Evolutionary conservation across 2,797 vertebrate genomes (phyloP).

Genomic region (Lophius americanus): DNA sequence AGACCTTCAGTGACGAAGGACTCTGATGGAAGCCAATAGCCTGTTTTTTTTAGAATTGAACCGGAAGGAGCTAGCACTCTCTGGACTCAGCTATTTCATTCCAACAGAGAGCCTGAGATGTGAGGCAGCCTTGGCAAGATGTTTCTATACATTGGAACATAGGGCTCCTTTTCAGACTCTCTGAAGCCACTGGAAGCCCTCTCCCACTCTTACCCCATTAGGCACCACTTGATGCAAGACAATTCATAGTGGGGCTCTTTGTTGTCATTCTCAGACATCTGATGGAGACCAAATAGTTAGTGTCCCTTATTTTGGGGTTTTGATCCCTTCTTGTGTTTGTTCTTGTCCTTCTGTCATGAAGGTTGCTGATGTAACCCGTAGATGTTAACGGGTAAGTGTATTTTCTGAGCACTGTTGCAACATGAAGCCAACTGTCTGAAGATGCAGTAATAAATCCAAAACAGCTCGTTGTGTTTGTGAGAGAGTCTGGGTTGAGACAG

Average conservation of each 20-base stretch:
- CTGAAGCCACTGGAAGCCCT: conserved; percentile 61
- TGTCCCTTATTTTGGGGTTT: conserved; percentile 9
- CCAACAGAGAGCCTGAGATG: conserved; percentile 61
- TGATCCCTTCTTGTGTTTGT: conserved; percentile 30
- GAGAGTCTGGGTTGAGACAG: conserved; percentile 59
- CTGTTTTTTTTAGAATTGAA: conserved; percentile 61
- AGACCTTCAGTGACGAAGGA: conserved; percentile 70
- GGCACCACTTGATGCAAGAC: conserved; percentile 49
- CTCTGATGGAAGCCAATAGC: conserved; percentile 56
- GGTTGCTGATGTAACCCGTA: conserved; percentile 45
- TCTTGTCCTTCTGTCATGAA: conserved; percentile 38
- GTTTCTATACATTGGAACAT: conserved; percentile 52
- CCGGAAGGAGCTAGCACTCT: conserved; percentile 60
- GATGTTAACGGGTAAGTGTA: conserved; percentile 37
- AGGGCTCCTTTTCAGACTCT: conserved; percentile 41
- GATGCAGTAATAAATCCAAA: conserved; percentile 24
- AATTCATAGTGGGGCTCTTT: conserved; percentile 41
- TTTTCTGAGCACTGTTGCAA: conserved; percentile 39
- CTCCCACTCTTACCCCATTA: conserved; percentile 52
- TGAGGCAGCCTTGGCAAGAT: conserved; percentile 55
- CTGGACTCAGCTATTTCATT: conserved; percentile 53
- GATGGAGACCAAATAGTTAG: conserved; percentile 30
- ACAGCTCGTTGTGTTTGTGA: conserved; percentile 46
- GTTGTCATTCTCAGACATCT: conserved; percentile 46
- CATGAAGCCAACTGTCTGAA: conserved; percentile 22